Percentiles rank a stretch among this genome's conserved stretches.
phyloP scores from a whole-genome alignment of 2,888 invertebrate species.

The Schizotus pectinicornis region DNA sequence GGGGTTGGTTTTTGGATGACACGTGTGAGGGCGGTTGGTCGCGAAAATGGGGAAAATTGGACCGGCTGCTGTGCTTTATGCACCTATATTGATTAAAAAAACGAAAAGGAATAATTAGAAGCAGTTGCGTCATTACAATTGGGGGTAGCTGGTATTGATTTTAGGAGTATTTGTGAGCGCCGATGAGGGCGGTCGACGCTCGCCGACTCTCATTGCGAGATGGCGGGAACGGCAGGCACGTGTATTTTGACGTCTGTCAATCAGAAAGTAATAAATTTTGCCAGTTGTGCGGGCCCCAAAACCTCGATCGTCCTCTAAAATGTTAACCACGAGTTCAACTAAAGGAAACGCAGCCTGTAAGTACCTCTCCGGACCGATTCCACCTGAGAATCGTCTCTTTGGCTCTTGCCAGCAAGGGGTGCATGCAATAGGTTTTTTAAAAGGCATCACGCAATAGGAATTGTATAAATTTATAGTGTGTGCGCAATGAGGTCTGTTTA shows the following conservation, averaged over 20 bases:
- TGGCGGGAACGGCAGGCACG: slow-evolving; percentile 53
- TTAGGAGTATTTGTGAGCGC: slow-evolving; percentile 38
- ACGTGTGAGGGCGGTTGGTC: not conserved
- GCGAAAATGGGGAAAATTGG: not conserved
- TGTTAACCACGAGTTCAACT: slow-evolving; percentile 5
- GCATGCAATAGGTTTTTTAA: slow-evolving; percentile 52
- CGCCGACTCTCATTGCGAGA: slow-evolving; percentile 39
- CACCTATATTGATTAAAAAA: slow-evolving; percentile 40
- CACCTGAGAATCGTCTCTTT: slow-evolving; percentile 13
- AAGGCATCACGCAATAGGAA: slow-evolving; percentile 53
- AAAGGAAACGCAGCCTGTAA: slow-evolving; percentile 8
- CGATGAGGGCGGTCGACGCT: slow-evolving; percentile 33
- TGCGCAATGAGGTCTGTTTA: slow-evolving; percentile 54
- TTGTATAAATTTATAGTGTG: slow-evolving; percentile 53
- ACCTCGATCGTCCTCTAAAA: slow-evolving; percentile 5
- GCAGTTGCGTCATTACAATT: slow-evolving; percentile 44
- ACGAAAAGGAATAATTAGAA: slow-evolving; percentile 35
- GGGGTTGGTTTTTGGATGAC: not conserved
- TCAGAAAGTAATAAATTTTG: slow-evolving; percentile 41
- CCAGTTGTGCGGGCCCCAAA: slow-evolving; percentile 13
- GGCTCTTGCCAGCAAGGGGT: slow-evolving; percentile 26
- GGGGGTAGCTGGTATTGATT: slow-evolving; percentile 44
- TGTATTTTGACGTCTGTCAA: slow-evolving; percentile 53
- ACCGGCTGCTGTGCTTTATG: slow-evolving; percentile 3
- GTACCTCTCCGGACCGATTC: not conserved